Evolutionary conservation across 2,113 vertebrate genomes (phyloP).

Genomic region (Pithys albifrons): DNA sequence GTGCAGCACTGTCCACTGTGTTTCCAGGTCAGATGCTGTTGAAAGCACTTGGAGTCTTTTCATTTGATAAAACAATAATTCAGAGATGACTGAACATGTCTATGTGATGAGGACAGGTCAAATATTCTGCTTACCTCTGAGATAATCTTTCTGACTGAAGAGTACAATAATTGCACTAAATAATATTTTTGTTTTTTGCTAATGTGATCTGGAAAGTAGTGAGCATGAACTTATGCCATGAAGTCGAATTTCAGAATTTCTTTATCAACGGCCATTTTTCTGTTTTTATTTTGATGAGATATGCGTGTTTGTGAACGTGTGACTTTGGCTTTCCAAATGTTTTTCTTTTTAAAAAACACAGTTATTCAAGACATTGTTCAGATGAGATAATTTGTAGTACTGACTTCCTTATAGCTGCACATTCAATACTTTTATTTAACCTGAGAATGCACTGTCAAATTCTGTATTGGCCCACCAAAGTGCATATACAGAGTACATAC

Average conservation of each 20-base stretch:
- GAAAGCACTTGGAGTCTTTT: not conserved
- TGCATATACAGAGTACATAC: not conserved
- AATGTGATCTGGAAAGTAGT: not conserved
- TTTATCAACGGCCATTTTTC: not conserved
- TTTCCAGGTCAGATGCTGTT: slow-evolving; percentile 25
- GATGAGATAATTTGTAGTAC: not conserved
- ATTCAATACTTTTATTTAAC: not conserved
- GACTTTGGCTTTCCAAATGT: not conserved
- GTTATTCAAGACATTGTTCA: not conserved
- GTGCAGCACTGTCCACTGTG: not conserved
- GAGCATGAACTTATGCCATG: not conserved
- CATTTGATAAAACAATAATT: slow-evolving; percentile 36
- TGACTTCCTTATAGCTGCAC: not conserved
- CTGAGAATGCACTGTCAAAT: fast-evolving
- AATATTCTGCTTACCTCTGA: not conserved
- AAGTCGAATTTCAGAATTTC: not conserved
- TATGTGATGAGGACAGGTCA: not conserved
- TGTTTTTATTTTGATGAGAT: not conserved
- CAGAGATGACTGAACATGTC: slow-evolving; percentile 31
- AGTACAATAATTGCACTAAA: not conserved
- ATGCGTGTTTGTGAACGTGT: not conserved
- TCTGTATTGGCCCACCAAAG: not conserved
- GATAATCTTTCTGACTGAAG: not conserved
- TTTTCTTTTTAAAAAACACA: not conserved
- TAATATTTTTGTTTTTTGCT: not conserved